Evolutionary conservation across 2,113 vertebrate species (phyloP).

Genomic region (Axis porcinus): DNA sequence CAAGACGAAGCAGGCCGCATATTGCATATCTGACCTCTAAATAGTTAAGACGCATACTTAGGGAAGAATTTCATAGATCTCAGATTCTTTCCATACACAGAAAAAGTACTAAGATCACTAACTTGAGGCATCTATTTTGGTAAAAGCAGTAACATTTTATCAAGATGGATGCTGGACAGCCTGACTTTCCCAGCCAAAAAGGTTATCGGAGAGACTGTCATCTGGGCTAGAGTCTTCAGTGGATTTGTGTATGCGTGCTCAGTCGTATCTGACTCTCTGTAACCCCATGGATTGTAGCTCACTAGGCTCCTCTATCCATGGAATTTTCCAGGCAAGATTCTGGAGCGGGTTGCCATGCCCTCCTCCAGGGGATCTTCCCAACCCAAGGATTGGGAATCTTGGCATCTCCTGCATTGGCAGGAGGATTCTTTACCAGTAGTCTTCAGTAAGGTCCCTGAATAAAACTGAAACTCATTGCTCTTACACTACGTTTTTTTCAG

Average conservation of each 20-base stretch:
- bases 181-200: neutral
- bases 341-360: neutral
- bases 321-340: neutral
- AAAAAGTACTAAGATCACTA: neutral
- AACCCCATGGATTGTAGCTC: neutral
- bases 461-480: neutral
- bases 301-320: neutral
- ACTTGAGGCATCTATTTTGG: neutral
- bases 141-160: neutral
- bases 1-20: neutral
- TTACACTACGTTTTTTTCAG: accelerated
- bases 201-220: neutral
- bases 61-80: neutral
- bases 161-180: neutral
- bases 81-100: neutral
- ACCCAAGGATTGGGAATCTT: neutral
- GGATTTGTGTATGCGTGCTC: neutral
- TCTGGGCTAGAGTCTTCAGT: neutral
- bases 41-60: neutral
- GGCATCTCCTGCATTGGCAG: neutral
- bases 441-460: neutral
- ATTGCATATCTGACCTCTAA: neutral
- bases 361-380: neutral
- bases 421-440: neutral
- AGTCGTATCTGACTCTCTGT: neutral